These are phyloP conservation scores for Echinarachnius parma DNA, from an alignment of 53 echinoderm and acorn worm genomes.

Conservation along the genomic window DNA sequence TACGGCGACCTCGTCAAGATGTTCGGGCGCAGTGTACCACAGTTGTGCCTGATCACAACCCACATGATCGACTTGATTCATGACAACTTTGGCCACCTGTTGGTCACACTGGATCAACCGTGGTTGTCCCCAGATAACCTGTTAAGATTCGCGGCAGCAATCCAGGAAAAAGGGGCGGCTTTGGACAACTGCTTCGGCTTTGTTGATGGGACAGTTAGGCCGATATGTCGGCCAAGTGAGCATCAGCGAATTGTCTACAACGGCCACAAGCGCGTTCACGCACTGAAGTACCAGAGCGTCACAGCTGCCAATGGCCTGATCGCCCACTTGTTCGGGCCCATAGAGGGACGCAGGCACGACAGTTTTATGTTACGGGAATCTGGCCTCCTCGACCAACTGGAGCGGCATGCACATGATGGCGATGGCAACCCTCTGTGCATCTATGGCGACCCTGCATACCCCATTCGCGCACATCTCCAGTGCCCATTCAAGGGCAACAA, in stretches of 20 bases:
- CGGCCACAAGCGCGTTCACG: slow-evolving; percentile 59
- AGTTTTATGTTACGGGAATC: slow-evolving; percentile 43
- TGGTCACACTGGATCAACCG: slow-evolving; percentile 24
- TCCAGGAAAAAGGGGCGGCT: slow-evolving; percentile 21
- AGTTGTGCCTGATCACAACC: slow-evolving; percentile 36
- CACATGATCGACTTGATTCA: slow-evolving; percentile 27
- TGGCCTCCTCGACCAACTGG: slow-evolving; percentile 38
- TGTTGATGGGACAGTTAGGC: slow-evolving; percentile 45
- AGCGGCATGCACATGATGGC: slow-evolving; percentile 38
- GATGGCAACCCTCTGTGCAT: slow-evolving; percentile 42
- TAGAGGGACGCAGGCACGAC: slow-evolving; percentile 53
- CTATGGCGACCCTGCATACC: slow-evolving; percentile 68
- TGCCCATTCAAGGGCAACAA: slow-evolving; percentile 44
- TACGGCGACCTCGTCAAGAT: slow-evolving; percentile 51
- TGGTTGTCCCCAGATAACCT: slow-evolving; percentile 42
- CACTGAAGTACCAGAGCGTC: slow-evolving; percentile 47
- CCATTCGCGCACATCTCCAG: slow-evolving; percentile 57
- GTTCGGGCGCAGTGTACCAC: slow-evolving; percentile 42
- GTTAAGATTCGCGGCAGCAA: slow-evolving; percentile 12
- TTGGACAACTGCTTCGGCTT: slow-evolving; percentile 46
- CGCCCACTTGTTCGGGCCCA: slow-evolving; percentile 48
- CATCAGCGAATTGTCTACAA: slow-evolving; percentile 49
- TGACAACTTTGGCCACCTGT: not conserved
- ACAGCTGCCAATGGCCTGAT: slow-evolving; percentile 47
- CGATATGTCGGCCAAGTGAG: slow-evolving; percentile 44